These are phyloP conservation scores for Martes martes DNA, from an alignment of 2,113 vertebrate genomes.

Conservation along the genomic window DNA sequence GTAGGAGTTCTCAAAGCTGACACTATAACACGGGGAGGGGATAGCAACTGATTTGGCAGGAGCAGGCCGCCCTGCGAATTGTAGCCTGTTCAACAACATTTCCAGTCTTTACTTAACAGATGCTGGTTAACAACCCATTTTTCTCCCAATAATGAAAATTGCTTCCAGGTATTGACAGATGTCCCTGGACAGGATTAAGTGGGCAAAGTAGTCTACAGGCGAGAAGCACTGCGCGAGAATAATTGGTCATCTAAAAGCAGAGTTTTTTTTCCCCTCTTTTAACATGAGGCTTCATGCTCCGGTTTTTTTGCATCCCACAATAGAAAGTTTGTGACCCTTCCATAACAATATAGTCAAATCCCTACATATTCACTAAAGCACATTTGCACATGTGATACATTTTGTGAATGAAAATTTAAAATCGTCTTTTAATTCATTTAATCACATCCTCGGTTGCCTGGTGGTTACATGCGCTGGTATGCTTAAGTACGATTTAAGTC, in stretches of 20 bases:
- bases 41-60: background rate
- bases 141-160: background rate
- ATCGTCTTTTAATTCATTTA: conserved; percentile 20
- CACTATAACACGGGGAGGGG: background rate
- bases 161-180: background rate
- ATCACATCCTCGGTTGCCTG: background rate
- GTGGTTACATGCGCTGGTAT: background rate
- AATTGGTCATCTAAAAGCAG: background rate
- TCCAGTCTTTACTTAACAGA: background rate
- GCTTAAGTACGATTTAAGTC: background rate
- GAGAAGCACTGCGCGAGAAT: background rate
- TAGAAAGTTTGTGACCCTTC: background rate
- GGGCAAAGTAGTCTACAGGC: background rate
- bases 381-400: background rate
- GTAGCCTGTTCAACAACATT: background rate
- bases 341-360: background rate
- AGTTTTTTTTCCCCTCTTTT: background rate
- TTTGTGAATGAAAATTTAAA: conserved; percentile 22
- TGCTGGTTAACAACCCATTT: background rate
- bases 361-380: background rate
- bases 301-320: background rate
- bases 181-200: background rate
- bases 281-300: background rate
- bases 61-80: background rate
- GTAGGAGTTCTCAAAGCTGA: background rate